Conservation (phyloP, 2,113 vertebrate species). For the Carassius auratus region DNA sequence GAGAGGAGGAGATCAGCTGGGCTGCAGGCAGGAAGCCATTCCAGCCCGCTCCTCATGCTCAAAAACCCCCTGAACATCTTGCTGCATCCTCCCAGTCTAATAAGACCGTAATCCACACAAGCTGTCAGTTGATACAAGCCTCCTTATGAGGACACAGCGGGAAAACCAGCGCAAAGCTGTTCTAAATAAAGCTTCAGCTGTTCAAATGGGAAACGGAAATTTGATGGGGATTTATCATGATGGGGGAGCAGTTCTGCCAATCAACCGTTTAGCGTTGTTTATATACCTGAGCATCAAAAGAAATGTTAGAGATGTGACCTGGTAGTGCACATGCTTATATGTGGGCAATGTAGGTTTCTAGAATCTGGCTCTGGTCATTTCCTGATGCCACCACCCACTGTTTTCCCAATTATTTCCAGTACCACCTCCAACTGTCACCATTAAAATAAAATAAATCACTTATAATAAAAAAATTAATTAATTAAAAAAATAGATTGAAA, state of each 20-base stretch:
- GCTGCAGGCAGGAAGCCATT: conserved; percentile 71
- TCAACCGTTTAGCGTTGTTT: conserved; percentile 41
- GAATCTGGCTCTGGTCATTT: neutral
- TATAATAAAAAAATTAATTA: neutral
- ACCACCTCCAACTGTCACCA: neutral
- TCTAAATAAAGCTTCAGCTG: conserved; percentile 78
- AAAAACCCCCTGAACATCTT: conserved; percentile 79
- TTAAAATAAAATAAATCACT: neutral
- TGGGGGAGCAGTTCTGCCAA: conserved; percentile 35
- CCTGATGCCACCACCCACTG: neutral
- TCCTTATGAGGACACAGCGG: conserved; percentile 73
- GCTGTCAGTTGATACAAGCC: conserved; percentile 82
- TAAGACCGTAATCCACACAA: conserved; percentile 82
- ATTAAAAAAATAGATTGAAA: neutral
- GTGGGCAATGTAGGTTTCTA: neutral
- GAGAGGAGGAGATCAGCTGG: conserved; percentile 70
- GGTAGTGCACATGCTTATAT: neutral
- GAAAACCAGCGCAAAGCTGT: conserved; percentile 66
- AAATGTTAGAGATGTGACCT: neutral
- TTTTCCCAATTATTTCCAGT: neutral
- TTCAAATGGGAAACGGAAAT: conserved; percentile 62
- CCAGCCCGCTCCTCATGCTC: conserved; percentile 67
- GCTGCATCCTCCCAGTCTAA: conserved; percentile 78
- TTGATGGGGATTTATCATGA: conserved; percentile 56
- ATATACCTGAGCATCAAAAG: conserved; percentile 35